These are phyloP conservation scores for Esox lucius DNA, from an alignment of 2,797 vertebrate species.

Conservation along the genomic window DNA sequence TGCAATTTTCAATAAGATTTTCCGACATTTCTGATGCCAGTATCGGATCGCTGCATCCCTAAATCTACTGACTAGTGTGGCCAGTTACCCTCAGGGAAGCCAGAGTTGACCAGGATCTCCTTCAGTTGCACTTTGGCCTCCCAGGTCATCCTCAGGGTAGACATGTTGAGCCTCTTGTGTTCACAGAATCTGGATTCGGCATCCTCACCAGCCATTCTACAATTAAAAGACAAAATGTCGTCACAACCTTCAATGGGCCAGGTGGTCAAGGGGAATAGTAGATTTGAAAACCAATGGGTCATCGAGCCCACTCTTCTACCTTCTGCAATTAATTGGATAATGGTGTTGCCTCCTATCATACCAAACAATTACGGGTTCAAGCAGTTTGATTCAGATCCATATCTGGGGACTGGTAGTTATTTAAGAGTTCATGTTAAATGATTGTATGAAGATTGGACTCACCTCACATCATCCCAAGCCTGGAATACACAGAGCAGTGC, in stretches of 20 bases:
- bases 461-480: constrained; percentile 95
- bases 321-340: neutral
- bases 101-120: constrained; percentile 88
- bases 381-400: neutral
- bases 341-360: neutral
- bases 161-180: constrained; percentile 94
- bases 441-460: neutral
- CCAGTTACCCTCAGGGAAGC: constrained; percentile 90
- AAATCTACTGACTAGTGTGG: too few relatives aligned
- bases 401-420: neutral
- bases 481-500: constrained; percentile 93
- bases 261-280: neutral
- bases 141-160: constrained; percentile 97
- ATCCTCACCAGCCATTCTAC: constrained; percentile 91
- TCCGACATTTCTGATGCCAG: too few relatives aligned
- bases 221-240: constrained; percentile 17
- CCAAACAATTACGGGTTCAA: neutral
- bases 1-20: too few relatives aligned
- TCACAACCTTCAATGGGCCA: neutral
- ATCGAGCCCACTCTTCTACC: neutral
- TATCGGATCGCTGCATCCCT: too few relatives aligned
- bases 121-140: constrained; percentile 98
- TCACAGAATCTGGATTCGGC: constrained; percentile 93
- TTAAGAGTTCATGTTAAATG: neutral
- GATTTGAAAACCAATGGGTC: neutral